A percentile compares a stretch with the other conserved stretches of the same genome.
These are phyloP conservation scores for Austrolebias charrua DNA, from an alignment of 2,797 vertebrate species.

Conservation along the genomic window DNA sequence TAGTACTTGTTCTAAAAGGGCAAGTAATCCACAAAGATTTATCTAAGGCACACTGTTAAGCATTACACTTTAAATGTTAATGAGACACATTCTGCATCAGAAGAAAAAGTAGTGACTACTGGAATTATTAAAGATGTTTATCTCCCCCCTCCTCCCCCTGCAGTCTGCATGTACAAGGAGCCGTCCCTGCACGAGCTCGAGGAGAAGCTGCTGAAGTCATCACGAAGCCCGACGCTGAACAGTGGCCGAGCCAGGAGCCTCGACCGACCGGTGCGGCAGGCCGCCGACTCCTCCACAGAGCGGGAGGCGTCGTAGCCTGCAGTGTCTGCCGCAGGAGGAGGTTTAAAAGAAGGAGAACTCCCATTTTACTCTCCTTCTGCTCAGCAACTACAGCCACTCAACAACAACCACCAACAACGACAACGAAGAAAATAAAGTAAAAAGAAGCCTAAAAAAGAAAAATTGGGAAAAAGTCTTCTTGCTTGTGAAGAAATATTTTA, in stretches of 20 bases:
- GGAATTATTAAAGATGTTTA: neutral
- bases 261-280: conserved; percentile 23
- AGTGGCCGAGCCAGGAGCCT: conserved; percentile 81
- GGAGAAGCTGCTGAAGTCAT: conserved; percentile 93
- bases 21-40: too few relatives aligned
- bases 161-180: conserved; percentile 99
- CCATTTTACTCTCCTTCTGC: conserved; percentile 76
- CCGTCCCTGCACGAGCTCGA: conserved; percentile 97
- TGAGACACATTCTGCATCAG: too few relatives aligned
- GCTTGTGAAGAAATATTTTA: conserved; percentile 72
- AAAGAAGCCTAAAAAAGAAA: conserved; percentile 55
- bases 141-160: conserved; percentile 1
- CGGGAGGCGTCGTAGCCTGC: conserved; percentile 81
- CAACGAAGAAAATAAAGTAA: conserved; percentile 41
- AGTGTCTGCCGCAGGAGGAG: conserved; percentile 48
- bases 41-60: too few relatives aligned
- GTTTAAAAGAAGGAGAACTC: conserved; percentile 62
- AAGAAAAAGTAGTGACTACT: neutral
- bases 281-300: conserved; percentile 87
- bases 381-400: conserved; percentile 65
- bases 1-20: too few relatives aligned
- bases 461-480: conserved; percentile 35
- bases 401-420: conserved; percentile 41
- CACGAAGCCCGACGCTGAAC: conserved; percentile 92
- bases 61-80: too few relatives aligned